These are phyloP conservation scores for Gadus chalcogrammus DNA, from an alignment of 2,113 vertebrate species.

Conservation along the genomic window DNA sequence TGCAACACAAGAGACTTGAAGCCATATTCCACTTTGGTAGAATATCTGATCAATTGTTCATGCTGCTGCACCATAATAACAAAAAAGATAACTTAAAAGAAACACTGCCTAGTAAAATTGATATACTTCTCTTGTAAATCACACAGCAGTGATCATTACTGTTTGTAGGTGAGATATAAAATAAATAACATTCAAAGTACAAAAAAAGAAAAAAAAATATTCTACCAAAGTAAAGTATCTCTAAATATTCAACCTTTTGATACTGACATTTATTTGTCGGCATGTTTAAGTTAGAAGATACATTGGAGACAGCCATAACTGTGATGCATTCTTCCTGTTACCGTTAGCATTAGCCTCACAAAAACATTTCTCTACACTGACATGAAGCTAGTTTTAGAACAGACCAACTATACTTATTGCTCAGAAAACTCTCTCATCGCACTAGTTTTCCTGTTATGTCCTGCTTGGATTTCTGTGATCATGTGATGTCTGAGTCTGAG, in stretches of 20 bases:
- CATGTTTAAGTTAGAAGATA: neutral
- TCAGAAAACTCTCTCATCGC: neutral
- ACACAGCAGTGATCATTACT: too few species aligned
- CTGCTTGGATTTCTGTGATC: neutral
- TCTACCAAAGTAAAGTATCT: neutral
- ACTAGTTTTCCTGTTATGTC: neutral
- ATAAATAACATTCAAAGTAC: too few species aligned
- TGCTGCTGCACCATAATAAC: constrained; percentile 15
- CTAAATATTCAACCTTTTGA: neutral
- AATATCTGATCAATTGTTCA: constrained; percentile 5
- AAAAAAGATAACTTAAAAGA: neutral
- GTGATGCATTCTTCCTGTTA: neutral
- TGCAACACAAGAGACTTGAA: neutral
- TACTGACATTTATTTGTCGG: neutral
- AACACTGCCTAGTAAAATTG: neutral
- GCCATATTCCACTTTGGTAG: constrained; percentile 25
- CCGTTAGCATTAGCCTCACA: neutral
- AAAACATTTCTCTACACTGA: neutral
- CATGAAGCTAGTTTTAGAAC: neutral
- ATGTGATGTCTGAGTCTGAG: neutral
- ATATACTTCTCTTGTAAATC: too few species aligned
- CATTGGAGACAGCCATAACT: neutral
- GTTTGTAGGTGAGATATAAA: too few species aligned
- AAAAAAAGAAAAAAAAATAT: too few species aligned
- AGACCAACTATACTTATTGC: constrained; percentile 1